Evolutionary conservation across 2,113 vertebrate species (phyloP), one percentile per base, ranked within the genome.

Genomic region (Coptodon rendalli): DNA sequence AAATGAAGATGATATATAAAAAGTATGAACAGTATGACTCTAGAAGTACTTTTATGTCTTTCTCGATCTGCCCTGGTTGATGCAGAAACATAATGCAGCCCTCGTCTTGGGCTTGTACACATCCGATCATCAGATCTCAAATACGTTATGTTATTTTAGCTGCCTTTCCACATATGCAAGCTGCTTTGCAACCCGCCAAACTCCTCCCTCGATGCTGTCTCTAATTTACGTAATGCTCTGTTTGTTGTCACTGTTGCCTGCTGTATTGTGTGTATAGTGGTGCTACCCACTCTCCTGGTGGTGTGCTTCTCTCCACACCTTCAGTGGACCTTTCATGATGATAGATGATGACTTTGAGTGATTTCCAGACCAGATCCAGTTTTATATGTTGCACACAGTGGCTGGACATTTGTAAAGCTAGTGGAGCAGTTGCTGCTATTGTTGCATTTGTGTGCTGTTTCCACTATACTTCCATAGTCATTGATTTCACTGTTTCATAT

Each of bases 351-450:
- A 19, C 43, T 78, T 50, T 50, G 71, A 78, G 16, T 29, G 27
- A 29, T 29, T 78, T 50, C 45, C 43, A 50, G 71, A 78, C 71
- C 43, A 29, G 43, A 52, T 45, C 22, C 71, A 31, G 43, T 76
- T 76, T 76, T 31, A 48, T 29, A 76, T 76, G 43, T 31, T 19
- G 14, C 6, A 76, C 24, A 76, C 71, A 76, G 71, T 50, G 24
- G 16, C 71, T 48, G 43, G 71, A 29, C 9, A 76, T 45, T 29
- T 76, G 5, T 5, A 76, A 76, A 48, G 68, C 22, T 76, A 48
- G 0, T 73, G 40, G 6, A 17, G 9, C 14, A 0, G 68, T 24
- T 71, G 0, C 40, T 50, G 43, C 1, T 76, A 45, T 27, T 27
- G 9, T 76, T 76, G 43, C 24, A 7, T 76, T 76, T 76, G 24